Conservation (phyloP, 30 jellyfish, hydroid and myxozoan genomes). For the Nemopilema nomurai region DNA sequence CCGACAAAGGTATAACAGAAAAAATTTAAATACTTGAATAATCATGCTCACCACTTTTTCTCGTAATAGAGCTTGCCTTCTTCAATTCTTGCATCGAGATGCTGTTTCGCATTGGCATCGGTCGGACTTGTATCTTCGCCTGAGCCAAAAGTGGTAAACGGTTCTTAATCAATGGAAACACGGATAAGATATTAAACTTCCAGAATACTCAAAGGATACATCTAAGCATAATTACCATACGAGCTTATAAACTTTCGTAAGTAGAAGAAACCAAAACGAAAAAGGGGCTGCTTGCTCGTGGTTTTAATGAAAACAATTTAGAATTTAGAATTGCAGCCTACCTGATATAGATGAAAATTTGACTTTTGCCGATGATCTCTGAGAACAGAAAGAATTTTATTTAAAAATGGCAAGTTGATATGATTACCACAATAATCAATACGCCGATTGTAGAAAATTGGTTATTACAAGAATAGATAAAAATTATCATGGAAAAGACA, state of each 20-base stretch:
- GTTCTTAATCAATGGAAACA: not conserved
- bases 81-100: constrained; percentile 85
- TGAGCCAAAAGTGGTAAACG: not conserved
- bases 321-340: not conserved
- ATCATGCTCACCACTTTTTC: constrained; percentile 77
- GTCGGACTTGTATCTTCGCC: constrained; percentile 36
- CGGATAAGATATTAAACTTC: too few species aligned
- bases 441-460: too few species aligned
- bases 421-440: too few species aligned
- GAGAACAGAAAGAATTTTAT: not conserved
- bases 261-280: not conserved
- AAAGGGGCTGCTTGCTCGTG: not conserved
- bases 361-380: constrained; percentile 3
- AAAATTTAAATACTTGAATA: too few species aligned
- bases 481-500: too few species aligned
- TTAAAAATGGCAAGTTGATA: not conserved
- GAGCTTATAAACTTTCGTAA: too few species aligned
- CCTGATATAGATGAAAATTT: not conserved
- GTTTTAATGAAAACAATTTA: too few species aligned
- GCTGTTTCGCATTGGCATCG: constrained; percentile 35
- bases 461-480: too few species aligned
- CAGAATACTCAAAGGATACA: too few species aligned
- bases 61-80: constrained; percentile 90
- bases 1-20: constrained; percentile 1
- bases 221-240: too few species aligned